These are phyloP conservation scores for Laticauda laticaudata DNA, from an alignment of 2,113 vertebrate genomes.

Conservation along the genomic window DNA sequence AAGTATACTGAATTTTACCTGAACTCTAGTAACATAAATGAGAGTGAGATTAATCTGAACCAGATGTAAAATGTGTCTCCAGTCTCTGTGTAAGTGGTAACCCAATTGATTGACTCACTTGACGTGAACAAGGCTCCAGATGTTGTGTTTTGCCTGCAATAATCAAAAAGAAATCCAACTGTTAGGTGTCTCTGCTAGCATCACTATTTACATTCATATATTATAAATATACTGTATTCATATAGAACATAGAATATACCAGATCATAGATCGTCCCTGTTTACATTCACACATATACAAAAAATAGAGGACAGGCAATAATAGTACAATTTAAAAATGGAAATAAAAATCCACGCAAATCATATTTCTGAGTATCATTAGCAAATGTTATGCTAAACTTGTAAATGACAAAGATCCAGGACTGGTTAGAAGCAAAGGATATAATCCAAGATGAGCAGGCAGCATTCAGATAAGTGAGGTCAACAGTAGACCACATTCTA, in stretches of 20 bases:
- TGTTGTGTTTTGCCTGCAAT: background rate
- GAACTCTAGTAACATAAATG: background rate
- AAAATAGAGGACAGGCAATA: background rate
- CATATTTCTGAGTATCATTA: background rate
- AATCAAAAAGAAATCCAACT: background rate
- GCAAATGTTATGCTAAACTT: background rate
- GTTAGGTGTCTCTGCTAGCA: background rate
- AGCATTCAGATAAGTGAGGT: background rate
- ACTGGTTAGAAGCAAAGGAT: background rate
- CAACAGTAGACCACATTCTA: background rate
- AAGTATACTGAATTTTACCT: background rate
- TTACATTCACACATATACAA: background rate
- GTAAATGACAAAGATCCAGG: background rate
- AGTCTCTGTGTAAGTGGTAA: background rate
- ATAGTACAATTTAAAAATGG: background rate
- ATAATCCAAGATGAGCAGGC: background rate
- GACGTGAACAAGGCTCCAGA: background rate
- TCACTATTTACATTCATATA: background rate
- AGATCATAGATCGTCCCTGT: background rate
- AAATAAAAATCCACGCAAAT: background rate
- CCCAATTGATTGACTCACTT: background rate
- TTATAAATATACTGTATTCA: background rate
- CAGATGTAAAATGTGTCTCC: background rate
- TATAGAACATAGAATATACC: background rate
- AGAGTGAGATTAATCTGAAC: background rate